Evolutionary conservation across 2,113 vertebrate species (phyloP), one percentile per base, ranked within the genome.

Genomic region (Steatornis caripensis): DNA sequence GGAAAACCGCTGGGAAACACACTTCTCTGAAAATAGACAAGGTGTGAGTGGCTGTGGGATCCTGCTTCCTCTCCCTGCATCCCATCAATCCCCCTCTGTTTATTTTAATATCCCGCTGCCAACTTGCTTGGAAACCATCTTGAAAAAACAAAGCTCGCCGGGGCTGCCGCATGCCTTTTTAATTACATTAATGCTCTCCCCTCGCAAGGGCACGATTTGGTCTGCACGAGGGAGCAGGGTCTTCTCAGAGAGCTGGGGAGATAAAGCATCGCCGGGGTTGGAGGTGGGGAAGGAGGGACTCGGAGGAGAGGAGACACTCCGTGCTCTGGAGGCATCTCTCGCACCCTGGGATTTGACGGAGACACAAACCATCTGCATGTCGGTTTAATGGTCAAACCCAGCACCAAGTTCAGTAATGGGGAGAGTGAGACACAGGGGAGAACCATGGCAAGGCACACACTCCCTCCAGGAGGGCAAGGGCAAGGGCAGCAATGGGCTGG

Each of bases 51-150:
- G 90, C 90, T 95, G 84, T 80, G 70, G 94, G 93, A 97, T 97
- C 78, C 92, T 95, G 92, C 96, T 98, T 98, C 97, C 97, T 98
- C 94, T 98, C 91, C 58, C 95, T 22, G n/a, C 97, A 84, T 97
- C 97, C 91, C 95, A 96, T 98, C 95, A 96, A 96, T 96, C 92
- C 92, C 83, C 16, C 41, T 85, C 87, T 97, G 97, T 98, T 98
- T 97, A 95, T 98, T 98, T 98, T 97, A 97, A 97, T 93, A 95
- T 96, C 82, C 91, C 36, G 7, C 94, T 96, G 97, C 97, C 97
- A 97, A 77, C 95, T 96, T 91, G 72, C 93, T 96, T 95, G 95
- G 95, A 97, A 95, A 89, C 91, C 93, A 89, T 96, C 91, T 97
- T 97, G 92, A 95, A 92, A 97, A 97, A 97, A 95, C 94, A 97